A percentile compares a stretch with the other conserved stretches of the same genome.
These are phyloP conservation scores for Eupristina koningsbergeri DNA, from an alignment of 1,140 invertebrate species.

Conservation along the genomic window DNA sequence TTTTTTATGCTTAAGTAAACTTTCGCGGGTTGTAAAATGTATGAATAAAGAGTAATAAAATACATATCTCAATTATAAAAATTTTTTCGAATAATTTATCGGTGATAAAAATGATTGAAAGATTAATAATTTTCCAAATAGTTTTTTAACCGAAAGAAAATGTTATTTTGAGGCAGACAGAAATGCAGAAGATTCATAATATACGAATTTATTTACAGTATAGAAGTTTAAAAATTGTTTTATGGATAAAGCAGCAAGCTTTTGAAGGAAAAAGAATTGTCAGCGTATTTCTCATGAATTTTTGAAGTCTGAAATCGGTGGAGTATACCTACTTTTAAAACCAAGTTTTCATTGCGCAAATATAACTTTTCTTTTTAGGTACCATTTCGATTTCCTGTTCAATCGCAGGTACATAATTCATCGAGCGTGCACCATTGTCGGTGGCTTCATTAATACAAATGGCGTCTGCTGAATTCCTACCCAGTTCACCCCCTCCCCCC, in stretches of 20 bases:
- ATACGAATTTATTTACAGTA: not conserved
- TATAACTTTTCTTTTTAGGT: constrained; percentile 29
- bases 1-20: too few species aligned
- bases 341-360: constrained; percentile 31
- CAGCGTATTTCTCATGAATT: not conserved
- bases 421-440: constrained; percentile 71
- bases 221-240: not conserved
- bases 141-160: not conserved
- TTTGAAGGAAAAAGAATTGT: not conserved
- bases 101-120: too few species aligned
- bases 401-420: constrained; percentile 74
- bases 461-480: constrained; percentile 73
- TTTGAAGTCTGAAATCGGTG: not conserved
- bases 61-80: too few species aligned
- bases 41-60: too few species aligned
- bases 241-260: not conserved
- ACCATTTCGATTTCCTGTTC: constrained; percentile 65
- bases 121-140: not conserved
- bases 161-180: too few species aligned
- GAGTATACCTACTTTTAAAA: constrained; percentile 1
- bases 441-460: constrained; percentile 74
- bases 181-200: too few species aligned
- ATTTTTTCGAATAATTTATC: too few species aligned
- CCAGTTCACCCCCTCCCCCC: constrained; percentile 53
- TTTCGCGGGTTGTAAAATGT: too few species aligned